A percentile compares a stretch with the other conserved stretches of the same genome.
Conservation (phyloP, 2,797 vertebrate genomes). For the Chelidonichthys spinosus region DNA sequence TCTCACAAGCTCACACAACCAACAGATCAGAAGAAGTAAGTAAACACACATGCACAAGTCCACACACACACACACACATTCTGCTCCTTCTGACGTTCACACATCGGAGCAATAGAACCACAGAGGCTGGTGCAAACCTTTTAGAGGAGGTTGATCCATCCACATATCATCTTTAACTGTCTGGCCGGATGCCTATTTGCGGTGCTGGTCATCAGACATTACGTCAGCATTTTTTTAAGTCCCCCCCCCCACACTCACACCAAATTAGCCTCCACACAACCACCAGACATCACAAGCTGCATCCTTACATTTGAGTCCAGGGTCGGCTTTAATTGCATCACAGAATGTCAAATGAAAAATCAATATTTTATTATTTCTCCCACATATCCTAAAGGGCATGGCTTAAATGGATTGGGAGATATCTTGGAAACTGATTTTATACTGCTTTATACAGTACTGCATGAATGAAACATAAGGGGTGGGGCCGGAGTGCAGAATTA, state of each 20-base stretch:
- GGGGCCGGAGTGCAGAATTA: not conserved
- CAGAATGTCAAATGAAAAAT: slow-evolving; percentile 69
- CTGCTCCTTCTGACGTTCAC: slow-evolving; percentile 43
- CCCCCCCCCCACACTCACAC: not conserved
- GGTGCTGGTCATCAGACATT: slow-evolving; percentile 62
- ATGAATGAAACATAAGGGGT: not conserved
- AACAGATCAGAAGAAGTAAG: not conserved
- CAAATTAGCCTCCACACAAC: slow-evolving; percentile 35
- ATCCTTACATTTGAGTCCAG: slow-evolving; percentile 29
- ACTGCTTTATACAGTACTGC: not conserved
- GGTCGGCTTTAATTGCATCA: slow-evolving; percentile 60
- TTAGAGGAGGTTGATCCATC: slow-evolving; percentile 40
- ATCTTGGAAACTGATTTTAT: slow-evolving; percentile 28
- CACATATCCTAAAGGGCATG: slow-evolving; percentile 58
- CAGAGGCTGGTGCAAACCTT: slow-evolving; percentile 33
- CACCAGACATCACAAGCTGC: slow-evolving; percentile 30
- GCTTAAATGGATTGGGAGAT: slow-evolving; percentile 56
- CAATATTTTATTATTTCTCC: slow-evolving; percentile 61
- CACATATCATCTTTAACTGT: slow-evolving; percentile 64
- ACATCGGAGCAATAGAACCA: slow-evolving; percentile 38
- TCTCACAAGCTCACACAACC: slow-evolving; percentile 1
- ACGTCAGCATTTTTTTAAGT: slow-evolving; percentile 53
- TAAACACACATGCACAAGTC: slow-evolving; percentile 28
- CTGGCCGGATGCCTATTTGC: slow-evolving; percentile 46
- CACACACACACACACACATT: slow-evolving; percentile 11